These are phyloP conservation scores for Grapholita molesta DNA, from an alignment of 1,140 invertebrate species.

Conservation along the genomic window DNA sequence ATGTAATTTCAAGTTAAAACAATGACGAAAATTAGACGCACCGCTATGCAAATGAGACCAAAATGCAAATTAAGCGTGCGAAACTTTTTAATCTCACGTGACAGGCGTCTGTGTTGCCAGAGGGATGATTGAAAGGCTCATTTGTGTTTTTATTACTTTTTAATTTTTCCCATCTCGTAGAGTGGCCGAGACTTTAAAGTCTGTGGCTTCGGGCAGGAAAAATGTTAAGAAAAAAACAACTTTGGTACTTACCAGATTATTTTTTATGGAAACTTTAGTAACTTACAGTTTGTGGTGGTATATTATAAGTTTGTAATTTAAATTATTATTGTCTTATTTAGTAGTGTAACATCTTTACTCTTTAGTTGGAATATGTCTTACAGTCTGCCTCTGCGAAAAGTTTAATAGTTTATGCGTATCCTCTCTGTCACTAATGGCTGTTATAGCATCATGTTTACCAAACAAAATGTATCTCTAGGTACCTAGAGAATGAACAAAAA, in stretches of 20 bases:
- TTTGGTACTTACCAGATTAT: neutral
- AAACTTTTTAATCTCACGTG: constrained; percentile 78
- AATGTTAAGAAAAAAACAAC: neutral
- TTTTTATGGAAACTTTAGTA: neutral
- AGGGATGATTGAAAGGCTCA: constrained; percentile 75
- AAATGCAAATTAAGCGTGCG: constrained; percentile 76
- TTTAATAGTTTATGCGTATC: too few species aligned
- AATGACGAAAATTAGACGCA: constrained; percentile 47
- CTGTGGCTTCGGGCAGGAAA: neutral
- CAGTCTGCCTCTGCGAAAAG: too few species aligned
- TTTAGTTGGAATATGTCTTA: too few species aligned
- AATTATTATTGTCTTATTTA: too few species aligned
- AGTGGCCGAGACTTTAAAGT: constrained; percentile 21
- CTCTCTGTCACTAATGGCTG: too few species aligned
- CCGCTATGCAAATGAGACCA: constrained; percentile 58
- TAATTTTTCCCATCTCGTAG: constrained; percentile 68
- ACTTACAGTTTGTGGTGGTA: neutral
- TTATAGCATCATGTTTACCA: too few species aligned
- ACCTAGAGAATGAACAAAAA: too few species aligned
- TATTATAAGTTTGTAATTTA: too few species aligned
- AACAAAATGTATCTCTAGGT: too few species aligned
- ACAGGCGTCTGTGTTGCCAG: constrained; percentile 52
- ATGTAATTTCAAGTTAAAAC: constrained; percentile 23
- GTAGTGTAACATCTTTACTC: too few species aligned
- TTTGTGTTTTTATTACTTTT: constrained; percentile 77